phyloP scores from a whole-genome alignment of 2,797 vertebrate genomes.

The Vireo griseus region DNA sequence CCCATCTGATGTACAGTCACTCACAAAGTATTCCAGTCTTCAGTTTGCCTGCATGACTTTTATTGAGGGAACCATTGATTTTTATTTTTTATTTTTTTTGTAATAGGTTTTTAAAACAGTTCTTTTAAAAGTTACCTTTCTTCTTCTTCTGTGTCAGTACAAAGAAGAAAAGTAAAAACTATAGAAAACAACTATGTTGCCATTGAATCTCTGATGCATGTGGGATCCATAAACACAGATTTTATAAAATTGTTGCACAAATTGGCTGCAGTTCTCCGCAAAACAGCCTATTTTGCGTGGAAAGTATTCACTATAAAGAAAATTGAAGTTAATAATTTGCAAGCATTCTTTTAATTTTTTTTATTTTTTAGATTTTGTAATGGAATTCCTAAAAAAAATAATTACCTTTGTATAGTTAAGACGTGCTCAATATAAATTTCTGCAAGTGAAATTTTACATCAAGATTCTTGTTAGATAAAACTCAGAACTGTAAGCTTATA shows the following conservation, averaged over 20 bases:
- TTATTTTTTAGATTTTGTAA: not conserved
- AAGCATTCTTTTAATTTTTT: not conserved
- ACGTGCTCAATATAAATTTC: not conserved
- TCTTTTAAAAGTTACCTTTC: slow-evolving; percentile 13
- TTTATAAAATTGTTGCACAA: not conserved
- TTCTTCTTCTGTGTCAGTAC: not conserved
- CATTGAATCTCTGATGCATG: not conserved
- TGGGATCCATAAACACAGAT: not conserved
- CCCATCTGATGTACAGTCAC: slow-evolving; percentile 12
- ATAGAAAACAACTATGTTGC: not conserved
- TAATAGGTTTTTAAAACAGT: slow-evolving; percentile 5
- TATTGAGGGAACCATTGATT: slow-evolving; percentile 38
- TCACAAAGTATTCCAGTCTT: slow-evolving; percentile 41
- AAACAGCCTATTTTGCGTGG: not conserved
- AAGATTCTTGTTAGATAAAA: not conserved
- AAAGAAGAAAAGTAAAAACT: not conserved
- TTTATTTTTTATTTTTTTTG: not conserved
- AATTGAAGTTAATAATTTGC: not conserved
- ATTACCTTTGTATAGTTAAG: not conserved
- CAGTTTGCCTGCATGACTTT: slow-evolving; percentile 23
- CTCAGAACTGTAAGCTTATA: not conserved
- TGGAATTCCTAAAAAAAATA: not conserved
- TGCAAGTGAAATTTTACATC: not conserved
- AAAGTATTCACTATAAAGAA: not conserved
- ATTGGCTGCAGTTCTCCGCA: not conserved